Percentiles rank a stretch among this genome's conserved stretches.
These are phyloP conservation scores for Neuroscelio doddi DNA, from an alignment of 2,888 invertebrate species.

Conservation along the genomic window DNA sequence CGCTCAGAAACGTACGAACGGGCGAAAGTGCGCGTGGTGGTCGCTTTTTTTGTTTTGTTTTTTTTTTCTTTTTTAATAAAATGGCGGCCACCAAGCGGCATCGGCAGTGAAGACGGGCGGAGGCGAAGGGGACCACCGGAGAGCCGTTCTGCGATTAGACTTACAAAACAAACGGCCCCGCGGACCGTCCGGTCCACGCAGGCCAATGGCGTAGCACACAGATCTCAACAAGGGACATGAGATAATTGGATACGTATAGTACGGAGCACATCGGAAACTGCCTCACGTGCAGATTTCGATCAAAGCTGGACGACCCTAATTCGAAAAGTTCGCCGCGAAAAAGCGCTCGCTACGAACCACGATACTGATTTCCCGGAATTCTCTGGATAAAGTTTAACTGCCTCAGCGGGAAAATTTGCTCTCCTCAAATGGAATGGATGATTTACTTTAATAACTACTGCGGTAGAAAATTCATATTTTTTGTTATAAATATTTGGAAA, in stretches of 20 bases:
- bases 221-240: conserved; percentile 70
- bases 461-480: no score
- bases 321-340: conserved; percentile 36
- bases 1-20: conserved; percentile 46
- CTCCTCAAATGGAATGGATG: no score
- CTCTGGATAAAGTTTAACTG: conserved; percentile 4
- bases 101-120: conserved; percentile 51
- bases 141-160: conserved; percentile 71
- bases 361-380: conserved; percentile 22
- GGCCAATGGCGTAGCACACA: conserved; percentile 69
- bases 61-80: no score
- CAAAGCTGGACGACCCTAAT: conserved; percentile 57
- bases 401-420: not conserved
- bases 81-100: conserved; percentile 63
- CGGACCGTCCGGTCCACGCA: conserved; percentile 57
- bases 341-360: conserved; percentile 20
- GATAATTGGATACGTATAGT: conserved; percentile 70
- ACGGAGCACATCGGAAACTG: conserved; percentile 46
- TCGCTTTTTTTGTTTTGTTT: no score
- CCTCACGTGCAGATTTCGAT: conserved; percentile 58
- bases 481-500: no score
- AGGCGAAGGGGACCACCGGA: conserved; percentile 69
- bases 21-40: conserved; percentile 61
- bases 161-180: conserved; percentile 72
- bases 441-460: no score